Percentiles rank a stretch among this genome's conserved stretches.
phyloP scores from a whole-genome alignment of 1,140 invertebrate species.

The Rhagoletis zephyria region DNA sequence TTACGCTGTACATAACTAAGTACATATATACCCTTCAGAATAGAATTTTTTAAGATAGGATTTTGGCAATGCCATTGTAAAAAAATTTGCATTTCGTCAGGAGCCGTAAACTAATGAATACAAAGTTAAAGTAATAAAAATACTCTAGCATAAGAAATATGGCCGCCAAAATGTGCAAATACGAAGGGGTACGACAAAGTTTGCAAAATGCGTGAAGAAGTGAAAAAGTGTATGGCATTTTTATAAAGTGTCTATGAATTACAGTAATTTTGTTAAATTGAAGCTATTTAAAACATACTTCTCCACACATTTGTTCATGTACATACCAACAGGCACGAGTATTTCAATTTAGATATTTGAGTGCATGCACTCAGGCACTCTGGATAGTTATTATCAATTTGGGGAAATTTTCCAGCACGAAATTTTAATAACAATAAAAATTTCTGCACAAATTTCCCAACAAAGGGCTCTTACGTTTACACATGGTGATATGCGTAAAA shows the following conservation, averaged over 20 bases:
- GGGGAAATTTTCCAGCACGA: not conserved
- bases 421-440: slow-evolving; percentile 15
- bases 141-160: not conserved
- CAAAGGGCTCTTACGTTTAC: not conserved
- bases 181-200: not conserved
- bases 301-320: not conserved
- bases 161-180: not conserved
- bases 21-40: not conserved
- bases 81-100: not conserved
- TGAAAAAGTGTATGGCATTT: not conserved
- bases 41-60: not conserved
- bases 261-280: not conserved
- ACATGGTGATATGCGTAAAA: not conserved
- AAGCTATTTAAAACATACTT: not conserved
- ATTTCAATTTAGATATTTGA: not conserved
- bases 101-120: not conserved
- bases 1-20: too few relatives aligned
- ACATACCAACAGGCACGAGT: too few relatives aligned
- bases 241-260: slow-evolving; percentile 14
- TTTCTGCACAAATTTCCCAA: not conserved
- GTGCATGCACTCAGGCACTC: not conserved
- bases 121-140: not conserved
- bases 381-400: slow-evolving; percentile 10
- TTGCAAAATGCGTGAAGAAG: not conserved
- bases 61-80: not conserved